These are phyloP conservation scores for Rhagologus leucostigma DNA, from an alignment of 2,113 vertebrate species.

Conservation along the genomic window DNA sequence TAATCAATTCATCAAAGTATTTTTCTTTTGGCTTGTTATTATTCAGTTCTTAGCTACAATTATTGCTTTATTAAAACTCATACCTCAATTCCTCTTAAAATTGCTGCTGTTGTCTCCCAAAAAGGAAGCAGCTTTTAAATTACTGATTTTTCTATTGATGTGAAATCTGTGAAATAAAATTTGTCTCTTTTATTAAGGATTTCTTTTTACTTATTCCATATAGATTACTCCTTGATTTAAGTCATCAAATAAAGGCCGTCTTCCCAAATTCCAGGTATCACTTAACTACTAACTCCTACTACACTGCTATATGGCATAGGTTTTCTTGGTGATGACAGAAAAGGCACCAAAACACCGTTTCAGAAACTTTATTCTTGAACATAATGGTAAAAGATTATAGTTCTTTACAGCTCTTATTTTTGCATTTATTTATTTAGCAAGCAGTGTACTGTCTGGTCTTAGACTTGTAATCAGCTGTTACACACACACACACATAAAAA, in stretches of 20 bases:
- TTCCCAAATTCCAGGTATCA: background rate
- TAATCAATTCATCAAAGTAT: background rate
- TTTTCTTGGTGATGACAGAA: background rate
- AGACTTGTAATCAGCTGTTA: background rate
- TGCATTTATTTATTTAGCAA: background rate
- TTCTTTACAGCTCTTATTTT: background rate
- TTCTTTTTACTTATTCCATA: background rate
- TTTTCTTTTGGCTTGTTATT: background rate
- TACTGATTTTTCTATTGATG: background rate
- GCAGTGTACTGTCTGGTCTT: background rate
- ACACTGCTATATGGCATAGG: background rate
- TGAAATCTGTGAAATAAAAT: background rate
- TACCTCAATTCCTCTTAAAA: background rate
- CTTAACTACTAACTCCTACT: background rate
- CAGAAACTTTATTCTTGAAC: background rate
- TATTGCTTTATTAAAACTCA: background rate
- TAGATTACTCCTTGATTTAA: background rate
- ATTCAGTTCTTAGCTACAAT: background rate
- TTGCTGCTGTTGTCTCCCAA: background rate
- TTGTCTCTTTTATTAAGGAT: background rate
- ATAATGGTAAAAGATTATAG: background rate
- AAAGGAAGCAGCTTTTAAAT: background rate
- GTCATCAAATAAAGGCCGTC: background rate
- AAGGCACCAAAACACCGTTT: rapidly evolving
- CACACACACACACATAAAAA: background rate